Percentiles rank a stretch among this genome's conserved stretches.
Evolutionary conservation across 1,140 invertebrate species (phyloP).

Genomic region (Venturia canescens): DNA sequence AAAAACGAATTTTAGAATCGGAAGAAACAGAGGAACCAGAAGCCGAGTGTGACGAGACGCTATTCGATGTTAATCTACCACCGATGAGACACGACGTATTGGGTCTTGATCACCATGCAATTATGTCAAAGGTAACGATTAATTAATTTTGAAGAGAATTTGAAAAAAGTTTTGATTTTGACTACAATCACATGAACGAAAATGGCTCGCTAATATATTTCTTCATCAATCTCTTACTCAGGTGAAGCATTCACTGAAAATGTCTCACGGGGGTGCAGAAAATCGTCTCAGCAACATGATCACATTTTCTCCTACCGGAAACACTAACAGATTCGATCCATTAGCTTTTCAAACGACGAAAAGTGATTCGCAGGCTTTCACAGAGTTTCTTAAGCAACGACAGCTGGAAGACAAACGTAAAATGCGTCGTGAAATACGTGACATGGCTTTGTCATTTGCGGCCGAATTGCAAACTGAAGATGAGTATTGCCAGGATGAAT

Average conservation of each 20-base stretch:
- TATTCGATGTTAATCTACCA: conserved; percentile 60
- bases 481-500: neutral
- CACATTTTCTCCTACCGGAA: too few relatives aligned
- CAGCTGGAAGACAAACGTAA: too few relatives aligned
- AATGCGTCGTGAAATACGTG: too few relatives aligned
- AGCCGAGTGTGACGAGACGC: conserved; percentile 64
- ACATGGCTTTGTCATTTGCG: too few relatives aligned
- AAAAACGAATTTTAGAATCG: conserved; percentile 67
- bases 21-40: conserved; percentile 47
- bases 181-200: neutral
- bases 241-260: neutral
- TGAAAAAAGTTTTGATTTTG: too few relatives aligned
- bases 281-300: too few relatives aligned
- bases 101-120: conserved; percentile 81
- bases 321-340: too few relatives aligned
- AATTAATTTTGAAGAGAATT: too few relatives aligned
- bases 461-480: too few relatives aligned
- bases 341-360: too few relatives aligned
- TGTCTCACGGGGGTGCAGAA: neutral
- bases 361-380: too few relatives aligned
- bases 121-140: conserved; percentile 77
- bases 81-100: conserved; percentile 84
- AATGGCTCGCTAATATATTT: neutral
- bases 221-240: neutral
- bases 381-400: too few relatives aligned